Conservation (phyloP, 2,888 invertebrate genomes). For the Caenorhabditis auriculariae region DNA sequence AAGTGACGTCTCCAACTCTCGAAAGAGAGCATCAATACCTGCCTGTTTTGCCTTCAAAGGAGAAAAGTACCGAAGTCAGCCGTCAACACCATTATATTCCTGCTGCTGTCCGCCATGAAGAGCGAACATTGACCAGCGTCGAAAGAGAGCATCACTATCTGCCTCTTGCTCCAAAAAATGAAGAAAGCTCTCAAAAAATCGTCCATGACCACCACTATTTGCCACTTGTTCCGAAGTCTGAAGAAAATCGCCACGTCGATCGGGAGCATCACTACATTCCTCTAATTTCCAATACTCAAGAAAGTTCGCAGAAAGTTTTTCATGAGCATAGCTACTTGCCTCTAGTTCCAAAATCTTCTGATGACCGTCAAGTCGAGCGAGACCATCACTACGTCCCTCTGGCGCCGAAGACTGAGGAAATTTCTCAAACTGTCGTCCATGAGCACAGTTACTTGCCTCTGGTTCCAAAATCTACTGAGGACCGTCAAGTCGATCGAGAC, state of each 20-base stretch:
- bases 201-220: constrained; percentile 12
- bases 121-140: too few relatives aligned
- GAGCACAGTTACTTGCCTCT: constrained; percentile 9
- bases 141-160: constrained; percentile 21
- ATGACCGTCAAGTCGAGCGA: not conserved
- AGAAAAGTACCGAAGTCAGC: constrained; percentile 15
- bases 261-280: constrained; percentile 14
- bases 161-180: constrained; percentile 11
- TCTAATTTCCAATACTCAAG: not conserved
- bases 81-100: constrained; percentile 21
- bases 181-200: constrained; percentile 5
- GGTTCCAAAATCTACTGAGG: not conserved
- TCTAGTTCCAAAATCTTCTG: not conserved
- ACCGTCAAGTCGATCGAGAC: not conserved
- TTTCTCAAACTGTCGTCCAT: not conserved
- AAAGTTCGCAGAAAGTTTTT: constrained; percentile 4
- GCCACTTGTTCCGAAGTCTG: constrained; percentile 1
- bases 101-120: constrained; percentile 8
- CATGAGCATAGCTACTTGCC: constrained; percentile 20
- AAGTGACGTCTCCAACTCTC: constrained; percentile 9
- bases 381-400: constrained; percentile 4
- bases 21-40: constrained; percentile 21
- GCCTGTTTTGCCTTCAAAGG: constrained; percentile 15
- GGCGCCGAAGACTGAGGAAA: not conserved
- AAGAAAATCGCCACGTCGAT: not conserved